Evolutionary conservation across 2,888 invertebrate species (phyloP), one percentile per base, ranked within the genome.

Genomic region (Hanleya hanleyi): DNA sequence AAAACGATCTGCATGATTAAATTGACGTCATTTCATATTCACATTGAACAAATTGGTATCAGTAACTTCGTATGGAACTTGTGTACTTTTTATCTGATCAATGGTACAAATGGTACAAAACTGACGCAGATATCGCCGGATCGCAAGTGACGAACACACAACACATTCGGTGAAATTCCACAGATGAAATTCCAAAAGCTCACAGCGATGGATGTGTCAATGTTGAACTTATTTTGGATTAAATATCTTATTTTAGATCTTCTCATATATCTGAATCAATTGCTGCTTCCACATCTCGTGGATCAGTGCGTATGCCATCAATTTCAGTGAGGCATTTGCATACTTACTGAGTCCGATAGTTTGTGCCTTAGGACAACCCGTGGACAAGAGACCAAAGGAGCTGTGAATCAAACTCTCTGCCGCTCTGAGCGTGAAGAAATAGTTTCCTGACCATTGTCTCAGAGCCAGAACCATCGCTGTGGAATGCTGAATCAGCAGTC

Each of bases 341-440:
- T n/a, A n/a, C n/a, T n/a, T 41, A 51, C 57, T 22, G 22, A 9
- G 57, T 18, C 15, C 22, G 9, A 51, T 22, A 22, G 22, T 9
- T 33, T 64, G 36, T 26, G 15, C 2, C 18, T 1, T 5, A 9
- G 64, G 64, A 26, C 64, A 64, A 7, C 64, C 64, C 32, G 2
- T 5, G 2, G 36, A 18, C 15, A 64, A 36, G 15, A 64, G 35
- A 22, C 64, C 64, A 33, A 12, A 18, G 12, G 64, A 64, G 15
- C 26, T 26, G 18, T 22, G 9, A 9, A 64, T 22, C 12, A 64
- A n/a, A 37, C 15, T 64, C n/a, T 64, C 33, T 3, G 64, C 64
- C 64, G 36, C 26, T n/a, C 64, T 15, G 18, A 64, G n/a, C 1
- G 36, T 64, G 37, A 64, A 64, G 37, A 64, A 64, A 37, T 64